Evolutionary conservation across 2,888 invertebrate species (phyloP).

Genomic region (Malthinus seriepunctatus): DNA sequence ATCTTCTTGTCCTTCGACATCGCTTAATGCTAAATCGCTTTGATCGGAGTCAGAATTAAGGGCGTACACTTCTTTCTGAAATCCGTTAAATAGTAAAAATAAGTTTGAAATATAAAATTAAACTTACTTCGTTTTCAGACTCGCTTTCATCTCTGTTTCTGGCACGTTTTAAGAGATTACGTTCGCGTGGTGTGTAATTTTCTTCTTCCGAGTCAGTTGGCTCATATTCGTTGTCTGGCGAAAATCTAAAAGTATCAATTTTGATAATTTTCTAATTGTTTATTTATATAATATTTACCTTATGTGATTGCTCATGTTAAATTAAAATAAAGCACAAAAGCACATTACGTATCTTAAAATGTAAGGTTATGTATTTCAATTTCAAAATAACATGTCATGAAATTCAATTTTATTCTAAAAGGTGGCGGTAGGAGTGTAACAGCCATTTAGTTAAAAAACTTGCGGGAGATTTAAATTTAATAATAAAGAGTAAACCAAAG

Average conservation of each 20-base stretch:
- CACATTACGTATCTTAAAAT: too few relatives aligned
- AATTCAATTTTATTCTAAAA: too few relatives aligned
- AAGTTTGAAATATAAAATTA: neutral
- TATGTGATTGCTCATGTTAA: too few relatives aligned
- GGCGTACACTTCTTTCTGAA: slow-evolving; percentile 41
- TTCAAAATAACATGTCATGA: too few relatives aligned
- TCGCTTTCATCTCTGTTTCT: slow-evolving; percentile 59
- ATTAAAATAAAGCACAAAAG: too few relatives aligned
- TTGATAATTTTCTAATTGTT: neutral
- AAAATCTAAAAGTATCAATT: neutral
- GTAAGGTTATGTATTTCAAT: too few relatives aligned
- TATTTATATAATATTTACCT: too few relatives aligned
- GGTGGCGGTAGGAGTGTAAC: too few relatives aligned
- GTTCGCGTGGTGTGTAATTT: slow-evolving; percentile 70
- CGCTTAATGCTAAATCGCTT: slow-evolving; percentile 65
- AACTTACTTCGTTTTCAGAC: slow-evolving; percentile 57
- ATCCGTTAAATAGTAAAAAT: slow-evolving; percentile 6
- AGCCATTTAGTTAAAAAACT: too few relatives aligned
- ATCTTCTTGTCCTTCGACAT: slow-evolving; percentile 75
- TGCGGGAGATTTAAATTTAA: too few relatives aligned
- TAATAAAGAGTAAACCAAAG: too few relatives aligned
- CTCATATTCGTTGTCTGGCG: slow-evolving; percentile 60
- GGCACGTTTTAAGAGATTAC: slow-evolving; percentile 63
- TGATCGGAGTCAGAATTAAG: slow-evolving; percentile 30
- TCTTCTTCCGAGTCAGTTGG: slow-evolving; percentile 74